Evolutionary conservation across 2,797 vertebrate species (phyloP).

Genomic region (Xyrichtys novacula): DNA sequence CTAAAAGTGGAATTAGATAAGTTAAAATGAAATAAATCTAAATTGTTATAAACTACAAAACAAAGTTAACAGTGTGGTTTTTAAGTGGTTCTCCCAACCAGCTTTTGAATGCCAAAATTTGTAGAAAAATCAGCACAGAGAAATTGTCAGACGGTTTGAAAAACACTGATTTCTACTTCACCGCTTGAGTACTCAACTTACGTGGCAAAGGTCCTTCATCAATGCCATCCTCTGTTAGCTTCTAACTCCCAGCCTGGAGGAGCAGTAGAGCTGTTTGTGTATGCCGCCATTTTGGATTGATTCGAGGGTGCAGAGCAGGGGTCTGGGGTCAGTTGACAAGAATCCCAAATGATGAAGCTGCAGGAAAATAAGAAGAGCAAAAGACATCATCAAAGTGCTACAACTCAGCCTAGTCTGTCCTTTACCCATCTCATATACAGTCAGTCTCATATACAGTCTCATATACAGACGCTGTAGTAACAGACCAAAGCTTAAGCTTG

Average conservation of each 20-base stretch:
- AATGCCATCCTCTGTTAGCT: constrained; percentile 7
- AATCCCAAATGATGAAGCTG: constrained; percentile 15
- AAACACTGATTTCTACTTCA: not conserved
- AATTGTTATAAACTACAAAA: too few species aligned
- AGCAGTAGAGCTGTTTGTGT: constrained; percentile 6
- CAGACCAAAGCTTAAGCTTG: not conserved
- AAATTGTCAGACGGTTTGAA: not conserved
- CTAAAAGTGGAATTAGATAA: too few species aligned
- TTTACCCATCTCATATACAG: constrained; percentile 3
- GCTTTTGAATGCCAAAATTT: constrained; percentile 4
- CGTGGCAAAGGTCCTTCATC: not conserved
- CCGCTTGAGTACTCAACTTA: not conserved
- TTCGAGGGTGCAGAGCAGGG: constrained; percentile 4
- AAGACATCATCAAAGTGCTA: constrained; percentile 1
- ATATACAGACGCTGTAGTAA: constrained; percentile 7
- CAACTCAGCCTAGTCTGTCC: not conserved
- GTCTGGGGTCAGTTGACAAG: constrained; percentile 4
- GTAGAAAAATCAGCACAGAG: too few species aligned
- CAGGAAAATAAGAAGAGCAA: constrained; percentile 16
- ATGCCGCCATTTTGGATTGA: not conserved
- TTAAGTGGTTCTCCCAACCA: too few species aligned
- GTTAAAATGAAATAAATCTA: too few species aligned
- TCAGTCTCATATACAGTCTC: constrained; percentile 13
- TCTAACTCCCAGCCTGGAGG: not conserved
- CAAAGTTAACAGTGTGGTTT: too few species aligned